phyloP scores from a whole-genome alignment of 2,888 invertebrate genomes.

The Antheraea assamensis region DNA sequence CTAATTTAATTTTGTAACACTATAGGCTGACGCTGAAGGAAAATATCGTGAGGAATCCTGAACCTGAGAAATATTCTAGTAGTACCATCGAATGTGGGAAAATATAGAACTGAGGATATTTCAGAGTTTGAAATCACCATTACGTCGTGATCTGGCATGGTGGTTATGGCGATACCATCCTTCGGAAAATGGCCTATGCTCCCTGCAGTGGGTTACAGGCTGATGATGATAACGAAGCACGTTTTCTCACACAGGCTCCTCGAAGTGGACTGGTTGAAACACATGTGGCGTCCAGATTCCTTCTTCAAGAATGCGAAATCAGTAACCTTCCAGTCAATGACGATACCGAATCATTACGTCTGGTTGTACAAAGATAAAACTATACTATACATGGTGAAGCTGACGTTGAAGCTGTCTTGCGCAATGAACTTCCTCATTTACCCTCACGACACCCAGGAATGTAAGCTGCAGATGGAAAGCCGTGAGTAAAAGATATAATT shows the following conservation, averaged over 20 bases:
- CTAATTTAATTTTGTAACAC: no score
- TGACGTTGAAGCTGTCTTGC: conserved; percentile 93
- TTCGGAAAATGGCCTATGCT: no score
- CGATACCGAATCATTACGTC: conserved; percentile 96
- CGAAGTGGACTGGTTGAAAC: conserved; percentile 95
- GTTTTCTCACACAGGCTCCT: conserved; percentile 79
- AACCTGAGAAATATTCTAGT: no score
- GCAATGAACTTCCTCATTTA: conserved; percentile 98
- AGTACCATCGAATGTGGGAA: no score
- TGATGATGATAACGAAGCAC: no score
- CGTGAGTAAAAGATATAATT: conserved; percentile 83
- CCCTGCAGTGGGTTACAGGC: no score
- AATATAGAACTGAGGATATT: no score
- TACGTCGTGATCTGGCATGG: no score
- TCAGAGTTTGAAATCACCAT: no score
- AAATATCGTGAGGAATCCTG: no score
- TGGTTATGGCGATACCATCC: no score
- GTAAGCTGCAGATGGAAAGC: conserved; percentile 97
- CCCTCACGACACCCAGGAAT: conserved; percentile 97
- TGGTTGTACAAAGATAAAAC: conserved; percentile 89
- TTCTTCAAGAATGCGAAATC: conserved; percentile 97
- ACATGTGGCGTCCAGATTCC: conserved; percentile 97
- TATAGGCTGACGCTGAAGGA: no score
- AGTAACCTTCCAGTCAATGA: conserved; percentile 97
- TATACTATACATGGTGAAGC: conserved; percentile 88